A percentile compares a stretch with the other conserved stretches of the same genome.
phyloP scores from a whole-genome alignment of 1,140 invertebrate genomes.

The Popillia japonica region DNA sequence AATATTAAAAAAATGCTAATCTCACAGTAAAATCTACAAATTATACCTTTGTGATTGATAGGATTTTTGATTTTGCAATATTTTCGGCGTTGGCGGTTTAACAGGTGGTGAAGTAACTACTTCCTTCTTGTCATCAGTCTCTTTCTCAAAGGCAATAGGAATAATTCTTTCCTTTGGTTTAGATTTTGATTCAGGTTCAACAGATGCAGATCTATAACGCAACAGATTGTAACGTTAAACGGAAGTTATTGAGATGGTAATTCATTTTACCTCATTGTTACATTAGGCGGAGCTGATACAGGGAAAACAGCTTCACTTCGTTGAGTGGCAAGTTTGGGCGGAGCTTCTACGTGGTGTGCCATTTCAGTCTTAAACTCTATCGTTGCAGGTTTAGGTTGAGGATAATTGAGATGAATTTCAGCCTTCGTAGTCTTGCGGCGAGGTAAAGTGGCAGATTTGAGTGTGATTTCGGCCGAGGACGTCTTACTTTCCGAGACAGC shows the following conservation, averaged over 20 bases:
- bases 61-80: conserved; percentile 56
- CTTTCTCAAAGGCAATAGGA: conserved; percentile 63
- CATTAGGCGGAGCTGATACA: conserved; percentile 57
- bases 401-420: conserved; percentile 68
- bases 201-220: conserved; percentile 57
- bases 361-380: conserved; percentile 67
- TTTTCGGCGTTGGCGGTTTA: conserved; percentile 62
- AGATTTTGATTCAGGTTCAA: conserved; percentile 59
- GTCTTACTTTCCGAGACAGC: conserved; percentile 63
- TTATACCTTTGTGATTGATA: conserved; percentile 55
- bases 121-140: conserved; percentile 48
- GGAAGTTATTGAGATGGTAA: not conserved
- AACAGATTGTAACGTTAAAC: conserved; percentile 34
- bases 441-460: conserved; percentile 73
- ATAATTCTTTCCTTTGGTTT: conserved; percentile 66
- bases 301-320: conserved; percentile 69
- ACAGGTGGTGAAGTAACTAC: conserved; percentile 56
- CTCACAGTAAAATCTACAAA: not conserved
- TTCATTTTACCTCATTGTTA: not conserved
- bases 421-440: conserved; percentile 71
- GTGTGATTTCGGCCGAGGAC: conserved; percentile 68
- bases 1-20: not conserved
- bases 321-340: conserved; percentile 62
- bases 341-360: conserved; percentile 66
- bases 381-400: conserved; percentile 61